A percentile compares a stretch with the other conserved stretches of the same genome.
Conservation (phyloP, 2,888 invertebrate species). For the Frankliniella intonsa region DNA sequence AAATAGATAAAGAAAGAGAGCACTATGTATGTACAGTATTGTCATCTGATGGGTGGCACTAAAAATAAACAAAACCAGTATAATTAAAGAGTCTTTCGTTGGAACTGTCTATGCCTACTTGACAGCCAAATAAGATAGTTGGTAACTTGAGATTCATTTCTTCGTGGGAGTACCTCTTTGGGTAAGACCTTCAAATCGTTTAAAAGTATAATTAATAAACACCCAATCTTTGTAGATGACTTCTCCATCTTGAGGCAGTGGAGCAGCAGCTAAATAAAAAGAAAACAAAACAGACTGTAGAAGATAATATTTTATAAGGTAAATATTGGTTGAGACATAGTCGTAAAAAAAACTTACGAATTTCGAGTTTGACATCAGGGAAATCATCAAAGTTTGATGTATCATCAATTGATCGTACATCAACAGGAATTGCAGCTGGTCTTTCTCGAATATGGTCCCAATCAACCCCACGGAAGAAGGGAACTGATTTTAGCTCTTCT, state of each 20-base stretch:
- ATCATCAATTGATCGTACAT: conserved; percentile 98
- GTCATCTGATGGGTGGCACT: conserved; percentile 22
- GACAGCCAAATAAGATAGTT: conserved; percentile 10
- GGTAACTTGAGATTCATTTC: conserved; percentile 52
- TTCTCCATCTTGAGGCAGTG: conserved; percentile 84
- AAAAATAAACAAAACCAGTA: conserved; percentile 7
- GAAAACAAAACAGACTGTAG: not conserved
- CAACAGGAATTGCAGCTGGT: conserved; percentile 96
- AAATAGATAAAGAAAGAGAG: conserved; percentile 9
- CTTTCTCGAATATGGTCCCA: conserved; percentile 99
- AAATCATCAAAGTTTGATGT: conserved; percentile 99
- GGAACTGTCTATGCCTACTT: conserved; percentile 8
- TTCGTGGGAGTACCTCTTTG: conserved; percentile 80
- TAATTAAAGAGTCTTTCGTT: conserved; percentile 21
- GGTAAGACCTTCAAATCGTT: conserved; percentile 95
- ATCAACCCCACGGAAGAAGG: conserved; percentile 96
- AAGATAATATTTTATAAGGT: conserved; percentile 30
- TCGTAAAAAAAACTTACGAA: conserved; percentile 67
- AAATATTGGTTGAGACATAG: conserved; percentile 28
- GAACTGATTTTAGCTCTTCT: conserved; percentile 84
- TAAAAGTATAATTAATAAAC: conserved; percentile 99
- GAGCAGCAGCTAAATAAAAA: conserved; percentile 68
- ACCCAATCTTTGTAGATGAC: conserved; percentile 97
- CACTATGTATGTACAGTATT: conserved; percentile 25
- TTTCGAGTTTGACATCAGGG: conserved; percentile 97